Conservation (phyloP, 2,888 invertebrate genomes). For the Scaptomyza reducta region DNA sequence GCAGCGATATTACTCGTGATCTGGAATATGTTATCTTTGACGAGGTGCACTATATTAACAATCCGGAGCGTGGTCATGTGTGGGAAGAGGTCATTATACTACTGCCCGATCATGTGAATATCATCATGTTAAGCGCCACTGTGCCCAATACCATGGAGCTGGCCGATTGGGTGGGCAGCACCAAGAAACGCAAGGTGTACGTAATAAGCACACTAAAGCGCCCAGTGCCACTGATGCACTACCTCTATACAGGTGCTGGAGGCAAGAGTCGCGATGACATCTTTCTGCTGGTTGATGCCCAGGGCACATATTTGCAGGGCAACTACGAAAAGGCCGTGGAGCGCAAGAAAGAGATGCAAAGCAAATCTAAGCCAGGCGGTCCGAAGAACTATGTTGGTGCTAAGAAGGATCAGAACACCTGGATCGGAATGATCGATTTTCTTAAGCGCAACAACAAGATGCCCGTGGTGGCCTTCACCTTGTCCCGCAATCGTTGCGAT, state of each 20-base stretch:
- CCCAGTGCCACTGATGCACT: conserved; percentile 98
- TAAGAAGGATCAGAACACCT: conserved; percentile 92
- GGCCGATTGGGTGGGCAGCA: conserved; percentile 96
- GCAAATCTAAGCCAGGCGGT: conserved; percentile 55
- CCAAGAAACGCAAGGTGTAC: conserved; percentile 93
- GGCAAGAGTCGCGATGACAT: conserved; percentile 88
- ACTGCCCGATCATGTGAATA: conserved; percentile 96
- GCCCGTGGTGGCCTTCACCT: conserved; percentile 97
- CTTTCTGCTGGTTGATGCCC: conserved; percentile 91
- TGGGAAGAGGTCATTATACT: conserved; percentile 99
- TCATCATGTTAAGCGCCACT: conserved; percentile 98
- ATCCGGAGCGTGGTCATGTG: conserved; percentile 98
- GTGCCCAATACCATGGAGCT: conserved; percentile 98
- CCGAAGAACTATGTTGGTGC: conserved; percentile 72
- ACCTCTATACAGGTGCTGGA: conserved; percentile 92
- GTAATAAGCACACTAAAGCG: conserved; percentile 97
- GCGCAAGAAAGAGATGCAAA: conserved; percentile 84
- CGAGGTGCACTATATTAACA: conserved; percentile 99
- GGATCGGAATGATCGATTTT: conserved; percentile 93
- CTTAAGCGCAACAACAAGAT: conserved; percentile 92
- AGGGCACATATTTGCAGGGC: conserved; percentile 87
- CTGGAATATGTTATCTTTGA: conserved; percentile 99
- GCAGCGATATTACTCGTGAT: conserved; percentile 96
- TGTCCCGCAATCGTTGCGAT: conserved; percentile 89
- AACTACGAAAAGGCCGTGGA: conserved; percentile 87